Conservation (phyloP, 2,113 vertebrate species). For the Colaptes auratus region DNA sequence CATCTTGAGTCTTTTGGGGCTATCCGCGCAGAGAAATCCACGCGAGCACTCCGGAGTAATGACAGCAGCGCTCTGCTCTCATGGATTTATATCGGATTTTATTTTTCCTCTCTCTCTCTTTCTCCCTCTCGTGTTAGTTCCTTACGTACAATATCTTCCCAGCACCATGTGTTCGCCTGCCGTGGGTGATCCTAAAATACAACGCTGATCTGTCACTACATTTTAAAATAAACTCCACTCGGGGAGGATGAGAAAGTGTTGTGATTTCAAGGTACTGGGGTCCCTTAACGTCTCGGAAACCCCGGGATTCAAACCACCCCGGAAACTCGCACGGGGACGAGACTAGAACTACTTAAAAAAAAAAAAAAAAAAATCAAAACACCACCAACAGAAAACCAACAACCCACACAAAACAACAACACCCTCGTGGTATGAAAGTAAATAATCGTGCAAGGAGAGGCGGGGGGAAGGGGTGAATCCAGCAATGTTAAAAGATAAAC, state of each 20-base stretch:
- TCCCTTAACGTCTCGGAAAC: conserved; percentile 39
- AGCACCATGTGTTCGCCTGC: conserved; percentile 79
- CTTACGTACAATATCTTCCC: conserved; percentile 74
- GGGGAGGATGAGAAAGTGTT: conserved; percentile 66
- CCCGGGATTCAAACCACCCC: conserved; percentile 40
- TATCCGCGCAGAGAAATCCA: conserved; percentile 53
- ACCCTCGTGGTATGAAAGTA: conserved; percentile 50
- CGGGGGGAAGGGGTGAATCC: conserved; percentile 30
- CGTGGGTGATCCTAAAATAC: conserved; percentile 75
- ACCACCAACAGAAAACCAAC: no score
- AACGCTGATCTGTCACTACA: conserved; percentile 79
- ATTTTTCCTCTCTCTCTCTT: conserved; percentile 36
- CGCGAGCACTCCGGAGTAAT: conserved; percentile 54
- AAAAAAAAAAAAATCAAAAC: neutral
- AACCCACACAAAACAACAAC: neutral
- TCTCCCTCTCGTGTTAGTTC: conserved; percentile 72
- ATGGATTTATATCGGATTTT: conserved; percentile 62
- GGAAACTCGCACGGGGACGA: conserved; percentile 48
- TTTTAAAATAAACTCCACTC: conserved; percentile 77
- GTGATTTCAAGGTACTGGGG: conserved; percentile 63
- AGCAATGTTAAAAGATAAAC: conserved; percentile 62
- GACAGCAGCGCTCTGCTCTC: conserved; percentile 69
- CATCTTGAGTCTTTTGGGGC: conserved; percentile 34
- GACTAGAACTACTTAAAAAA: conserved; percentile 38
- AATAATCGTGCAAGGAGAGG: conserved; percentile 56